phyloP scores from a whole-genome alignment of 64 coral and sea anemone genomes.

The Trachythela sp. region DNA sequence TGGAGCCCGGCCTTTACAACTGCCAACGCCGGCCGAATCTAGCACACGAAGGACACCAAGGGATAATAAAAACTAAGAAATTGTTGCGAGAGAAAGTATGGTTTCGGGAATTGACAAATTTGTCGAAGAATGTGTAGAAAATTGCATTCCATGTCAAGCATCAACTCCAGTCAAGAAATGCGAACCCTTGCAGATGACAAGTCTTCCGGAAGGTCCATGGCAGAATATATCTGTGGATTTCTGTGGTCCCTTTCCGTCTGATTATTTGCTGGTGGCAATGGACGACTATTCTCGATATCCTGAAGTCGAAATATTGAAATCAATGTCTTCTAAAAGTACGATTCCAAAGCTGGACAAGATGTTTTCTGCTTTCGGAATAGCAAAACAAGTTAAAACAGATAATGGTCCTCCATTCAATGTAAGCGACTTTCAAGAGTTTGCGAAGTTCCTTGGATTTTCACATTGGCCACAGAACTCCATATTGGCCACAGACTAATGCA shows the following conservation, averaged over 20 bases:
- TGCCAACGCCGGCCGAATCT: not conserved
- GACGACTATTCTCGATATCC: slow-evolving; percentile 24
- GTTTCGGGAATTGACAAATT: slow-evolving; percentile 26
- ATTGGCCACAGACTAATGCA: slow-evolving; percentile 22
- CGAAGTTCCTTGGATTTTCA: not conserved
- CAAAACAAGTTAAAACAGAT: not conserved
- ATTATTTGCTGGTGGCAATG: slow-evolving; percentile 30
- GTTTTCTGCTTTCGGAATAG: slow-evolving; percentile 39
- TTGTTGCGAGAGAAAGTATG: slow-evolving; percentile 28
- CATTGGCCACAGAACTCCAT: slow-evolving; percentile 12
- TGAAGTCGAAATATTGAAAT: slow-evolving; percentile 14
- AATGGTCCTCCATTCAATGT: slow-evolving; percentile 42
- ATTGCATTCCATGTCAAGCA: slow-evolving; percentile 28
- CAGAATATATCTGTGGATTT: not conserved
- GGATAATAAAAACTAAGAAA: not conserved
- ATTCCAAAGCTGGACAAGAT: slow-evolving; percentile 47
- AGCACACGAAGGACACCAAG: slow-evolving; percentile 11
- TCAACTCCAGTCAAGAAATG: not conserved
- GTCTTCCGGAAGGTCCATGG: not conserved
- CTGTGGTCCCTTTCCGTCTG: slow-evolving; percentile 1
- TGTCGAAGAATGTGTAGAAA: not conserved
- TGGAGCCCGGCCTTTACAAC: not conserved
- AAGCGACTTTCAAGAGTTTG: not conserved
- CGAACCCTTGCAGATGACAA: not conserved
- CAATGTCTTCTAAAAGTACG: not conserved